Percentiles rank a stretch among this genome's conserved stretches.
Conservation (phyloP, 2,113 vertebrate genomes). For the Lathamus discolor region DNA sequence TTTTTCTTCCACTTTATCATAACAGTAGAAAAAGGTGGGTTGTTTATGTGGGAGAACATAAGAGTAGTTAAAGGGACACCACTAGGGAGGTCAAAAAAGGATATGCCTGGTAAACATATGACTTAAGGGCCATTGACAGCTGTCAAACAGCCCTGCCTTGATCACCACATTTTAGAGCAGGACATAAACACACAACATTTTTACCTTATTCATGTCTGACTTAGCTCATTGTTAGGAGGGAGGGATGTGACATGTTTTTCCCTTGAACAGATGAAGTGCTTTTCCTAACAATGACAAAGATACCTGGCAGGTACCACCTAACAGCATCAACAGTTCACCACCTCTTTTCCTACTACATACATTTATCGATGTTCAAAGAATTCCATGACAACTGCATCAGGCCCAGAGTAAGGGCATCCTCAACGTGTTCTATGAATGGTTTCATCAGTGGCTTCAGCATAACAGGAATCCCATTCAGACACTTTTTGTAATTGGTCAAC, state of each 20-base stretch:
- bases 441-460: slow-evolving; percentile 77
- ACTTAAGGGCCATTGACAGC: not conserved
- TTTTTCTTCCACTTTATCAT: not conserved
- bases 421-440: slow-evolving; percentile 73
- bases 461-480: slow-evolving; percentile 62
- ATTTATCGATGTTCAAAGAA: slow-evolving; percentile 70
- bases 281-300: not conserved
- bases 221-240: not conserved
- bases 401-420: slow-evolving; percentile 74
- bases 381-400: slow-evolving; percentile 79
- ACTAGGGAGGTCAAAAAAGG: not conserved
- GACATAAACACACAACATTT: not conserved
- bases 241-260: not conserved
- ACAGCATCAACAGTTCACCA: not conserved
- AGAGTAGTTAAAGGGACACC: not conserved
- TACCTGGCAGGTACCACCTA: not conserved
- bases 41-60: not conserved
- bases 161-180: not conserved
- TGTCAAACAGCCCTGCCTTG: not conserved
- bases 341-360: slow-evolving; percentile 38
- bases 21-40: not conserved
- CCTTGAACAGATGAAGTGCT: not conserved
- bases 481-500: slow-evolving; percentile 66
- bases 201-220: not conserved
- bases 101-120: not conserved